Percentiles rank a stretch among this genome's conserved stretches.
These are phyloP conservation scores for Oryzias javanicus DNA, from an alignment of 2,113 vertebrate species.

Conservation along the genomic window DNA sequence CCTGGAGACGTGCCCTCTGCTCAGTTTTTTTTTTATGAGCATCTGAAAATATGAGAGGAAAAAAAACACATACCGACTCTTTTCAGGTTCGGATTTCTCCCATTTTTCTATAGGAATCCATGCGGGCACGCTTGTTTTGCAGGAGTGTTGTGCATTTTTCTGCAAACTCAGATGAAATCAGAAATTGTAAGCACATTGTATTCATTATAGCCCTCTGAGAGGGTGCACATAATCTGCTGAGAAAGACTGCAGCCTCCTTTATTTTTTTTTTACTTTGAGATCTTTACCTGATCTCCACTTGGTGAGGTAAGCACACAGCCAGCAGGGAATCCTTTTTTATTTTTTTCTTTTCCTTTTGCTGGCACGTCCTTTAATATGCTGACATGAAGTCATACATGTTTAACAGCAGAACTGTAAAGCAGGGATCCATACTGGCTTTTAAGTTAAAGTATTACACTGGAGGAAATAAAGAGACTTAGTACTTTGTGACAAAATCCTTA, in stretches of 20 bases:
- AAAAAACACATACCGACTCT: neutral
- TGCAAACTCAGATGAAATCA: conserved; percentile 33
- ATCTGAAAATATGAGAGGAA: conserved; percentile 43
- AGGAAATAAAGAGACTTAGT: neutral
- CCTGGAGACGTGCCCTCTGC: conserved; percentile 16
- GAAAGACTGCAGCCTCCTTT: conserved; percentile 37
- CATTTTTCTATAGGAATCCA: neutral
- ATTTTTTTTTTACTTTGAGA: conserved; percentile 5
- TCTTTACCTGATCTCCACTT: conserved; percentile 36
- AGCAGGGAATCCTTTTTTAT: conserved; percentile 17
- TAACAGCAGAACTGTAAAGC: conserved; percentile 63
- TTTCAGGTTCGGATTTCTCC: neutral
- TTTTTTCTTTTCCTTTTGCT: conserved; percentile 3
- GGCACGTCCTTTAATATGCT: conserved; percentile 70
- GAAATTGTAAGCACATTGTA: conserved; percentile 35
- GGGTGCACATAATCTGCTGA: conserved; percentile 23
- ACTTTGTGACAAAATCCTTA: too few relatives aligned
- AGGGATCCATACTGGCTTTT: conserved; percentile 72
- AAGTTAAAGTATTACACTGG: conserved; percentile 62
- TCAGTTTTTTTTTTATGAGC: conserved; percentile 46
- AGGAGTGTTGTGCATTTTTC: conserved; percentile 16
- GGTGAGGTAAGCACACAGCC: conserved; percentile 53
- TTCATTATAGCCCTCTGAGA: conserved; percentile 35
- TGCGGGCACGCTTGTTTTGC: neutral
- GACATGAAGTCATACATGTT: conserved; percentile 74